These are phyloP conservation scores for Coelopa frigida DNA, from an alignment of 1,140 invertebrate genomes.

Conservation along the genomic window DNA sequence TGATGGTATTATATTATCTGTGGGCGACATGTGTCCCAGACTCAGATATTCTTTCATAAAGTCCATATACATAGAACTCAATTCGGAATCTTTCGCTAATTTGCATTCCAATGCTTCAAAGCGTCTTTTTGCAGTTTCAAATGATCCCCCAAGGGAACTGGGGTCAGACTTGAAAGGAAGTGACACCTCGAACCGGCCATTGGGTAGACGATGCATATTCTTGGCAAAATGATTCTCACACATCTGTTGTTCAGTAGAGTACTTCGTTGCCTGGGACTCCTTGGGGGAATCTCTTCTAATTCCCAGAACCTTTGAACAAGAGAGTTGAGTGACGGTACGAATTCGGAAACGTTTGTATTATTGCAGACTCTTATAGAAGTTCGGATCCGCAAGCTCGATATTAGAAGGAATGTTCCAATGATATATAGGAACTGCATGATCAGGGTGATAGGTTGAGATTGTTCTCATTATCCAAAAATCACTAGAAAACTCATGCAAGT, in stretches of 20 bases:
- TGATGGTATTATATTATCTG: background rate
- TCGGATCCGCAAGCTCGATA: slow-evolving; percentile 22
- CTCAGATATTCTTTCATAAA: background rate
- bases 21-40: background rate
- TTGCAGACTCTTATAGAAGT: slow-evolving; percentile 14
- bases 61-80: background rate
- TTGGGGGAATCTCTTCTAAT: slow-evolving; percentile 25
- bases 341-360: background rate
- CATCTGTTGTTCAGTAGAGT: no score
- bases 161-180: no score
- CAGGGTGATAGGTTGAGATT: slow-evolving; percentile 6
- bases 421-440: background rate
- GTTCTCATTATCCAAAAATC: slow-evolving; percentile 7
- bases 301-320: slow-evolving; percentile 25
- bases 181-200: no score
- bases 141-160: no score
- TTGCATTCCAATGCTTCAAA: no score
- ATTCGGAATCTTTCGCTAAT: no score
- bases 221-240: no score
- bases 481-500: background rate
- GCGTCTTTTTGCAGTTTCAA: no score
- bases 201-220: no score
- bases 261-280: no score
- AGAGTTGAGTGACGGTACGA: background rate
- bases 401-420: slow-evolving; percentile 17